Evolutionary conservation across 2,113 vertebrate genomes (phyloP), one percentile per base, ranked within the genome.

Genomic region (Columbina picui): DNA sequence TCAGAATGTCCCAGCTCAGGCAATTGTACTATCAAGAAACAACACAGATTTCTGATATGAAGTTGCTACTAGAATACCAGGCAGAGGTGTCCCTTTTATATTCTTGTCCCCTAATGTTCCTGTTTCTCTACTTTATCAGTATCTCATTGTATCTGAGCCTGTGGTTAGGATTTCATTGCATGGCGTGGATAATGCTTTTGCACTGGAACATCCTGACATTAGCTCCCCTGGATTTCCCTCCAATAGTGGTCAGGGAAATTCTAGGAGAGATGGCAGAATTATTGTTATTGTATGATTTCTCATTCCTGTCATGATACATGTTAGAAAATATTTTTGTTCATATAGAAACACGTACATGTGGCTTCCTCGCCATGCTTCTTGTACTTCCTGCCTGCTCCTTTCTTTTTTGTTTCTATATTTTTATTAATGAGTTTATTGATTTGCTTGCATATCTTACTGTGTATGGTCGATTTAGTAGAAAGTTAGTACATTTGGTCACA

Each of bases 291-390:
- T 29, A 19, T 53, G 30, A 19, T 5, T 55, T 30, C 50, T 5
- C 11, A 14, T 25, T 59, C 12, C 27, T 19, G 3, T 84, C 45
- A 52, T 22, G 27, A 4, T 18, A 32, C 23, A 20, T 73, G 16
- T 70, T 79, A 5, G 10, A 56, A 79, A 85, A 39, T n/a, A 20
- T 10, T 60, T 91, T 45, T 89, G 7, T 57, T 71, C 6, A 67
- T 20, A 49, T 15, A 59, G 3, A 3, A 2, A 29, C 50, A 14
- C 2, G 0, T 38, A 29, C 3, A 5, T 36, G 15, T 41, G 36
- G 34, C 25, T 63, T 80, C 23, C 12, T 88, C 47, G 41, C 13
- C 5, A 14, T 56, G 43, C 18, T 49, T 80, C 36, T 83, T 69
- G 27, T 70, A 15, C n/a, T 86, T 65, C 23, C 32, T 81, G 13